phyloP scores from a whole-genome alignment of 2,888 invertebrate genomes.

The Siphlonurus alternatus region DNA sequence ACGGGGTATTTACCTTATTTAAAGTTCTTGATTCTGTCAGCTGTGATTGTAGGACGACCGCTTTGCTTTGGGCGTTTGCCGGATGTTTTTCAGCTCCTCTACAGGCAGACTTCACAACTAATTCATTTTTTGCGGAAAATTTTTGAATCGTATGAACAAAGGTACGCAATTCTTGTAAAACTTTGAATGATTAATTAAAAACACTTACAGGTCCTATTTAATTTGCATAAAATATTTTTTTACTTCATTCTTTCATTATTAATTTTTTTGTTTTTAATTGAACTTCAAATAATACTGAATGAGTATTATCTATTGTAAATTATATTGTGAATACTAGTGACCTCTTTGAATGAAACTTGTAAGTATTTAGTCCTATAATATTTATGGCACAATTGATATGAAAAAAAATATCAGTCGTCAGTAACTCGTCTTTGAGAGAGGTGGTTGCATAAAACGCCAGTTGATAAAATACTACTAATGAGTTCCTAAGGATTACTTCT shows the following conservation, averaged over 20 bases:
- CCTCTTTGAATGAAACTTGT: neutral
- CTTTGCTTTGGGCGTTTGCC: neutral
- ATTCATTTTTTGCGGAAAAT: neutral
- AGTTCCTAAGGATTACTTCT: neutral
- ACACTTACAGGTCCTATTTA: too few species aligned
- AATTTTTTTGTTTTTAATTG: too few species aligned
- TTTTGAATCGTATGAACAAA: neutral
- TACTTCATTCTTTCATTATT: too few species aligned
- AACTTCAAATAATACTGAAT: too few species aligned
- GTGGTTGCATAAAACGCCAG: neutral
- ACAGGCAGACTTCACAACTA: neutral
- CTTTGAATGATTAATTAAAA: neutral
- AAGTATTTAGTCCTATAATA: neutral
- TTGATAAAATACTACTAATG: neutral
- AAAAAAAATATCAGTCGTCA: neutral
- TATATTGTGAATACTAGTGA: neutral
- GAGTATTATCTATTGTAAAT: too few species aligned
- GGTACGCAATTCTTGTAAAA: neutral
- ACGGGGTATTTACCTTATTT: neutral
- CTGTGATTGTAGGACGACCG: neutral
- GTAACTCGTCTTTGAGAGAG: neutral
- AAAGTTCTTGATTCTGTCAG: neutral
- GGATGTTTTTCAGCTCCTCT: neutral
- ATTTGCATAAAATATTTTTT: too few species aligned
- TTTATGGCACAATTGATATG: too few species aligned